Evolutionary conservation across 2,797 vertebrate species (phyloP), one percentile per base, ranked within the genome.

Genomic region (Malacoraja senta): DNA sequence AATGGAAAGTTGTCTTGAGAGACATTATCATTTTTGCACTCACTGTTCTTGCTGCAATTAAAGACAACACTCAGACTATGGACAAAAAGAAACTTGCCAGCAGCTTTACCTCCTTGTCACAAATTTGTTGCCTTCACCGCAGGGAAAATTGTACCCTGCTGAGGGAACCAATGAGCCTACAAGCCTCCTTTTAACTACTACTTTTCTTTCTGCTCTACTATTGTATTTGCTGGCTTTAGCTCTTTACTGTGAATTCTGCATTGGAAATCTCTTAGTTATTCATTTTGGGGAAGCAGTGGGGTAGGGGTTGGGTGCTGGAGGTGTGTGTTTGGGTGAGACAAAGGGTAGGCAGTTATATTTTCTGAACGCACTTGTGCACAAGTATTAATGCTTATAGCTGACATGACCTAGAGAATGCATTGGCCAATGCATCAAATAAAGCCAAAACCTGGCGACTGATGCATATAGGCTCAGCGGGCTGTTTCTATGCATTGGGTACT

Each of bases 11-110:
- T 35, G 65, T 17, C 65, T 24, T 32, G 9, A 65, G 65, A 91
- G 63, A 38, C 19, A 38, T 24, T 71, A 71, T 65, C 88, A 91
- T 91, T 71, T 91, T 91, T 91, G 3, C 88, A 91, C 0, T 91
- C 35, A 1, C 8, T 68, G 32, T 8, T 71, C 32, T 61, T 71
- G 86, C 65, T 71, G 63, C 32, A 84, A 61, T 84, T 71, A 68
- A 91, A 32, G 65, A 71, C 32, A 91, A 72, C 35, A 91, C 9
- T 91, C 21, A 38, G 17, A 71, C 35, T 35, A 21, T 68, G 19
- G 61, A 1, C n/a, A n/a, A 71, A 71, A 38, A 32, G 13, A 38
- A 19, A 15, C 21, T 83, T 53, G 21, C 38, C 24, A 24, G 21
- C 24, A 83, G 80, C 80, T 84, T 84, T 84, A 61, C 53, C 61